These are phyloP conservation scores for Corythoichthys intestinalis DNA, from an alignment of 2,113 vertebrate genomes.

Conservation along the genomic window DNA sequence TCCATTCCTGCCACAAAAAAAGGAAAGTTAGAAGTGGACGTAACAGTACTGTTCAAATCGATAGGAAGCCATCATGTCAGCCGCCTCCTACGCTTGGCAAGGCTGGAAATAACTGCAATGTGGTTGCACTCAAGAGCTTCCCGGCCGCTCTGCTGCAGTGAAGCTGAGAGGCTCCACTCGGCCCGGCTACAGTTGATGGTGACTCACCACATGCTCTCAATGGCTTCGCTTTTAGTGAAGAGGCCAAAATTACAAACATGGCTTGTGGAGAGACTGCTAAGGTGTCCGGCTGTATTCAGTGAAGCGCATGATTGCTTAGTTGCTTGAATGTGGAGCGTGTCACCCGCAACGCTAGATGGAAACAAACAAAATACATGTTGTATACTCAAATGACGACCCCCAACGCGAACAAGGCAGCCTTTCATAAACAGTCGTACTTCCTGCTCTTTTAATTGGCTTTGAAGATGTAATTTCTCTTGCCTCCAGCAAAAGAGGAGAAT, in stretches of 20 bases:
- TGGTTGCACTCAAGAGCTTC: slow-evolving; percentile 65
- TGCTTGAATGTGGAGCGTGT: neutral
- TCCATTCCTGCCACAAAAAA: slow-evolving; percentile 27
- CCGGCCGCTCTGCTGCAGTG: slow-evolving; percentile 44
- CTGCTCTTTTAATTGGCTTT: slow-evolving; percentile 41
- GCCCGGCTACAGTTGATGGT: slow-evolving; percentile 33
- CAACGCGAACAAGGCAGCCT: slow-evolving; percentile 41
- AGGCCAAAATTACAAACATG: slow-evolving; percentile 18
- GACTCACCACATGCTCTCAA: slow-evolving; percentile 42
- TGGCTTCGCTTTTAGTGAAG: slow-evolving; percentile 32
- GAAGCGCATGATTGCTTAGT: neutral
- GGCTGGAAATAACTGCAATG: slow-evolving; percentile 59
- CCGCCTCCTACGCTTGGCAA: slow-evolving; percentile 57
- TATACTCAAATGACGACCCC: neutral
- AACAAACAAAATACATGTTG: slow-evolving; percentile 9
- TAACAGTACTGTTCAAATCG: slow-evolving; percentile 67
- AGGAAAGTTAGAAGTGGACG: slow-evolving; percentile 31
- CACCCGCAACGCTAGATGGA: neutral
- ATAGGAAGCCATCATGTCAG: slow-evolving; percentile 70
- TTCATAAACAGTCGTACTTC: slow-evolving; percentile 38
- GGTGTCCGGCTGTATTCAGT: neutral
- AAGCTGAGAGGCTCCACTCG: slow-evolving; percentile 23
- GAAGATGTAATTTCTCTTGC: slow-evolving; percentile 49
- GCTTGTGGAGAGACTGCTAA: neutral
- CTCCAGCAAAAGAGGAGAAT: slow-evolving; percentile 40